Evolutionary conservation across 2,888 invertebrate species (phyloP), one percentile per base, ranked within the genome.

Genomic region (Brachypalpus laphriformis): DNA sequence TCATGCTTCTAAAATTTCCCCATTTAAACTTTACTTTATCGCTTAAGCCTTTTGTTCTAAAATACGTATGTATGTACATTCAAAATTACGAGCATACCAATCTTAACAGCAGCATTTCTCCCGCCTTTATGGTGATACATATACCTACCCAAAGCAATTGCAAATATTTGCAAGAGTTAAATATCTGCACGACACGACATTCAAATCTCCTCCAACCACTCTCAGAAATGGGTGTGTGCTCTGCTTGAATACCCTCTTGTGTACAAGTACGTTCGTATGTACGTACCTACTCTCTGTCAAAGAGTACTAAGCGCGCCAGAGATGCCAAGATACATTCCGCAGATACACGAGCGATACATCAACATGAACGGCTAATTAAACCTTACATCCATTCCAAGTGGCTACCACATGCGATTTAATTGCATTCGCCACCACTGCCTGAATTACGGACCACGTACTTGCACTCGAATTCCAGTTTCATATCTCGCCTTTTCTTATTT

Each of bases 341-440:
- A 85, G 85, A 85, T 85, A 85, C 85, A 71, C 57, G 85, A 71
- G 59, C 81, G 75, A 85, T 85, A 85, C 85, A 85, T 85, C 85
- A 85, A 85, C 85, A 85, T 85, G 85, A 81, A 59, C 75, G 81
- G 80, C 85, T 85, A 85, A 85, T 85, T 85, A 85, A 85, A 85
- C 71, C 81, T 81, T 81, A 85, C 85, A 85, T 80, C 80, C 75
- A 80, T 81, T 81, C 81, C 81, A 76, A 85, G 85, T 85, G 75
- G 85, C 85, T 85, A 85, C 85, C 85, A 81, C 81, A 85, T 85
- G 85, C 71, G 75, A 85, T 85, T 85, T 85, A 85, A 85, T 85
- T 85, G 81, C 85, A 85, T 85, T 81, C 65, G 81, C 85, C 81
- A 85, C 78, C 80, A 85, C 85, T 85, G 85, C 85, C 76, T 81